A percentile compares a stretch with the other conserved stretches of the same genome.
Conservation (phyloP, 2,113 vertebrate species). For the Corvus hawaiiensis region DNA sequence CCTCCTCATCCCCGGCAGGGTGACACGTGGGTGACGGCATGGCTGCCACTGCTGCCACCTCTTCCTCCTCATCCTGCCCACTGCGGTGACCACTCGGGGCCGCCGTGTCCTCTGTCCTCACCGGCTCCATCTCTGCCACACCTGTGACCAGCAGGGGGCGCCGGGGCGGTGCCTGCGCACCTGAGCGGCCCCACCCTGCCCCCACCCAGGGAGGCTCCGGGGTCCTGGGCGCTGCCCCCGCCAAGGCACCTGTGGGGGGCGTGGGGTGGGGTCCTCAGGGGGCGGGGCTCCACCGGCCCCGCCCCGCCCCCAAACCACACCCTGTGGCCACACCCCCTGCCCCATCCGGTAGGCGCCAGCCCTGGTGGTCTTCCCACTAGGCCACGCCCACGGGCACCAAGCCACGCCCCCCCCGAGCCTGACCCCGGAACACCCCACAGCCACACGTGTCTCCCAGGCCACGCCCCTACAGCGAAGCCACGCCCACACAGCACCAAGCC, state of each 20-base stretch:
- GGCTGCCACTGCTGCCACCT: neutral
- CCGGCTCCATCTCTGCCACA: neutral
- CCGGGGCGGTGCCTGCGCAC: neutral
- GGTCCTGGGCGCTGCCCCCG: too few species aligned
- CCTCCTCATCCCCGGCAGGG: neutral
- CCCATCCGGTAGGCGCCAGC: too few species aligned
- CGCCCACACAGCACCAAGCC: too few species aligned
- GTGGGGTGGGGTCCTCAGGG: neutral
- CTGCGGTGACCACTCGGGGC: neutral
- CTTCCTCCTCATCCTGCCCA: neutral
- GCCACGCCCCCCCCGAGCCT: neutral
- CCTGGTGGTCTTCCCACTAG: neutral
- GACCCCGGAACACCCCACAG: neutral
- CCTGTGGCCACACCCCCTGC: too few species aligned
- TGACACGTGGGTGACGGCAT: neutral
- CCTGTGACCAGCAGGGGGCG: neutral
- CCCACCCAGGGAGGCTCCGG: neutral
- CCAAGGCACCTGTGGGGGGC: neutral
- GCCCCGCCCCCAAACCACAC: neutral
- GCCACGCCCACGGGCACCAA: neutral
- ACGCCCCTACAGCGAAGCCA: too few species aligned
- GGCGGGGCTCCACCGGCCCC: neutral
- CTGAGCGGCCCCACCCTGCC: neutral
- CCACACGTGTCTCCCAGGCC: too few species aligned
- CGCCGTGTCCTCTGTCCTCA: fast-evolving